These are phyloP conservation scores for Meandrusa payeni DNA, from an alignment of 2,888 invertebrate species.

Conservation along the genomic window DNA sequence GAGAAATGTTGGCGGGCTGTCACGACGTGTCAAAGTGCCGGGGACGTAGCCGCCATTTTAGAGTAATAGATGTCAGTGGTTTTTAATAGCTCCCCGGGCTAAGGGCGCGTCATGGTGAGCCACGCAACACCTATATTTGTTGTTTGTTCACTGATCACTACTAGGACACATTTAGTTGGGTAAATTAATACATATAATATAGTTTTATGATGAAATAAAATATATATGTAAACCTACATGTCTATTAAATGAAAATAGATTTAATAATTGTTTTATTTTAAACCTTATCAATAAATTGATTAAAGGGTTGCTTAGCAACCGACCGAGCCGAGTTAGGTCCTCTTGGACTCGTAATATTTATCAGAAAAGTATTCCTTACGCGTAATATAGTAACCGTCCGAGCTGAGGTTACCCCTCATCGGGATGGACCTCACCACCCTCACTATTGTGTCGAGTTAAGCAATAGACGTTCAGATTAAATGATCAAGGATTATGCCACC, in stretches of 20 bases:
- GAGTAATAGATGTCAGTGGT: conserved; percentile 12
- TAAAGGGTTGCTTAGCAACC: too few relatives aligned
- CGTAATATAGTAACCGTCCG: too few relatives aligned
- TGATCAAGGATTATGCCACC: too few relatives aligned
- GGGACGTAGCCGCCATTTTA: conserved; percentile 20
- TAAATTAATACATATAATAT: conserved; percentile 76
- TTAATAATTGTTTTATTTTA: conserved; percentile 53
- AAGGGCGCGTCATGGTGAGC: conserved; percentile 10
- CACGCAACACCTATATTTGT: conserved; percentile 48
- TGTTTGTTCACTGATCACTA: conserved; percentile 73
- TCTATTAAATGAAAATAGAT: conserved; percentile 81
- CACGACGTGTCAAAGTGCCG: conserved; percentile 15
- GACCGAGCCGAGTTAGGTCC: too few relatives aligned
- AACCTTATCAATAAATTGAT: not conserved
- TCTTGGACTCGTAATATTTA: too few relatives aligned
- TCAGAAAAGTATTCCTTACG: too few relatives aligned
- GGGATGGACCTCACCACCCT: too few relatives aligned
- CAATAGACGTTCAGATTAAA: too few relatives aligned
- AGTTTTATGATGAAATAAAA: conserved; percentile 78
- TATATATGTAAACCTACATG: conserved; percentile 81
- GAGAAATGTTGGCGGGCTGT: conserved; percentile 35
- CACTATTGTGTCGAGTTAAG: too few relatives aligned
- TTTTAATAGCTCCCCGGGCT: conserved; percentile 15
- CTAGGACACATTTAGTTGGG: conserved; percentile 72
- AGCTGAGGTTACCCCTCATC: too few relatives aligned